phyloP scores from a whole-genome alignment of 1,140 invertebrate genomes.

The Pissodes strobi region DNA sequence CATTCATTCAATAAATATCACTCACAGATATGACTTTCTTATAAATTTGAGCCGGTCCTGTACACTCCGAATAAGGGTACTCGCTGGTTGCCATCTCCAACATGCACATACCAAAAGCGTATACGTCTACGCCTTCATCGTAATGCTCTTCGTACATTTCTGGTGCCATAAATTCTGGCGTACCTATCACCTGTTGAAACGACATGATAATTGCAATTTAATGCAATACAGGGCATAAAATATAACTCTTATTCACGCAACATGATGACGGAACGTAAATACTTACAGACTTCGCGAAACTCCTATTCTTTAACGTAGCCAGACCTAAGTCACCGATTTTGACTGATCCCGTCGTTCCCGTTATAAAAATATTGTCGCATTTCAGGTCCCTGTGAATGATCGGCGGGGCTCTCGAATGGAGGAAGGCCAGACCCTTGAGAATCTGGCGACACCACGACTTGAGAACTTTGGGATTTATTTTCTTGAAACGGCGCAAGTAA shows the following conservation, averaged over 20 bases:
- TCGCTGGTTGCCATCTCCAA: conserved; percentile 99
- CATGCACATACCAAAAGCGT: conserved; percentile 99
- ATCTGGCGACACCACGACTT: conserved; percentile 99
- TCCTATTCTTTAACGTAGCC: conserved; percentile 97
- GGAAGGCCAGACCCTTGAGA: conserved; percentile 94
- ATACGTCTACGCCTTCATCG: conserved; percentile 98
- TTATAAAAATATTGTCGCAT: conserved; percentile 99
- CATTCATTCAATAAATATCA: conserved; percentile 4
- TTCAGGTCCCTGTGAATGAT: conserved; percentile 96
- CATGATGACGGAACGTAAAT: neutral
- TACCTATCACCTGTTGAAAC: conserved; percentile 69
- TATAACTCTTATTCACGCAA: neutral
- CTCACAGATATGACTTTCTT: conserved; percentile 95
- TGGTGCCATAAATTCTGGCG: conserved; percentile 98
- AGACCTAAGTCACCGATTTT: conserved; percentile 99
- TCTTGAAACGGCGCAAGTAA: conserved; percentile 95
- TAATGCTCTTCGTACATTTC: conserved; percentile 99
- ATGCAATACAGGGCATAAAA: neutral
- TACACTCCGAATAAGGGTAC: conserved; percentile 99
- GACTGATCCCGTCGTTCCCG: conserved; percentile 94
- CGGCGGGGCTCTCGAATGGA: conserved; percentile 95
- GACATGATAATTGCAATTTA: neutral
- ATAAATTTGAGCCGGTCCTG: conserved; percentile 98
- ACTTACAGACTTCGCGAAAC: conserved; percentile 95
- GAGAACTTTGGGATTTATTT: conserved; percentile 96